A percentile compares a stretch with the other conserved stretches of the same genome.
phyloP scores from a whole-genome alignment of 2,888 invertebrate genomes.

The Drosophila aldrichi region DNA sequence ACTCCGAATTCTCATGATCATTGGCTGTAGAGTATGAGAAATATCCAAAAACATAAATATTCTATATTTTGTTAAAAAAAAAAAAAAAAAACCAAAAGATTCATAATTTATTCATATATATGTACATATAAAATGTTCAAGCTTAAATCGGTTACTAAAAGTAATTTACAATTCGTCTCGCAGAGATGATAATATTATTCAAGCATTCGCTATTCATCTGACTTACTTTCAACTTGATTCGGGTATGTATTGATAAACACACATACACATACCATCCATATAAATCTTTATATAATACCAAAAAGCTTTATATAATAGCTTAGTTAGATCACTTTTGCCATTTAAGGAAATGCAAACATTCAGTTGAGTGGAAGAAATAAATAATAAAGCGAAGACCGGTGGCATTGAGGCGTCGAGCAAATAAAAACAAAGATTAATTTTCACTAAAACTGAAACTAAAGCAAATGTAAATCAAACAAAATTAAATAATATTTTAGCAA shows the following conservation, averaged over 20 bases:
- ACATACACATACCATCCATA: conserved; percentile 20
- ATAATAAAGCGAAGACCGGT: conserved; percentile 61
- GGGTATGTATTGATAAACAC: conserved; percentile 36
- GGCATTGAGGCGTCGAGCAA: conserved; percentile 67
- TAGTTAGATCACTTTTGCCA: conserved; percentile 35
- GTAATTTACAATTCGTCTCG: conserved; percentile 10
- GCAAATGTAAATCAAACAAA: conserved; percentile 34
- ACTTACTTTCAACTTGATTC: conserved; percentile 23
- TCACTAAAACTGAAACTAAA: conserved; percentile 42
- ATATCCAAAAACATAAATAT: neutral
- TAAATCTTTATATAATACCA: conserved; percentile 49
- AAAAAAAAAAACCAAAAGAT: neutral
- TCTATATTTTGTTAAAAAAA: neutral
- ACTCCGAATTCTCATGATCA: neutral
- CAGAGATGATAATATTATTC: conserved; percentile 19
- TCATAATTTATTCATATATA: neutral
- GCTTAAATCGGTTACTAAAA: neutral
- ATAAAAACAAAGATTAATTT: conserved; percentile 63
- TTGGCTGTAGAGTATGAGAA: neutral
- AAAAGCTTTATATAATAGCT: conserved; percentile 6
- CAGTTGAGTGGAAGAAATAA: conserved; percentile 17
- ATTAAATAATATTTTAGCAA: conserved; percentile 52
- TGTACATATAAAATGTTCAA: neutral
- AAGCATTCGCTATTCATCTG: conserved; percentile 18
- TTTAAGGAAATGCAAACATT: conserved; percentile 60